Evolutionary conservation across 2,797 vertebrate genomes (phyloP), one percentile per base, ranked within the genome.

Genomic region (Acipenser transmontanus): DNA sequence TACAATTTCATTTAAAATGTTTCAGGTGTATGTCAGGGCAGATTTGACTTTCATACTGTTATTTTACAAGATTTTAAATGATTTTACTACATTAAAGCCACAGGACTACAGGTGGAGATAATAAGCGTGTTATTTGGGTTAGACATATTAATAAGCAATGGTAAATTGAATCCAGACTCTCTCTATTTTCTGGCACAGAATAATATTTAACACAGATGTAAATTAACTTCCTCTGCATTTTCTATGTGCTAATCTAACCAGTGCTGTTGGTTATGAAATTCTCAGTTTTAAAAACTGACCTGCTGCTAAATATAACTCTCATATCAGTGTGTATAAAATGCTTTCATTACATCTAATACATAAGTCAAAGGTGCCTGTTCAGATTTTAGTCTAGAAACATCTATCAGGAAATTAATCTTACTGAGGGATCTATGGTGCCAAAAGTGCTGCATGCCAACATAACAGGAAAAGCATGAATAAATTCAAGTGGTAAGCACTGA

Each of bases 161-260:
- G 50, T 68, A 68, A 64, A 62, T 49, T 62, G 64, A 52, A 62
- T 49, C 63, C 64, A 66, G 64, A 11, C 9, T 57, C 12, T 9
- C 59, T 34, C 17, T 34, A 64, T 61, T 12, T 54, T 13, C 50
- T 11, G 66, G 60, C 66, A 52, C 11, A 8, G 8, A 47, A 50
- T 49, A n/a, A 8, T 9, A 14, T 13, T 59, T 64, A 54, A 50
- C 47, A 62, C 68, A 70, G 59, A 69, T 66, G 68, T 62, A 59
- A 61, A 54, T 56, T 11, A 17, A 62, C 64, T 56, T 66, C 56
- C 59, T 13, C 47, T 6, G 50, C 17, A 52, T 65, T 65, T 20
- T 52, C 50, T 51, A 8, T 52, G 17, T 52, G 20, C 49, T 62
- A 17, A 65, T 65, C 57, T 50, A 49, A 49, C 64, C 17, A 57